Conservation (phyloP, 2,888 invertebrate species). For the Hydrotaea diabolus region DNA sequence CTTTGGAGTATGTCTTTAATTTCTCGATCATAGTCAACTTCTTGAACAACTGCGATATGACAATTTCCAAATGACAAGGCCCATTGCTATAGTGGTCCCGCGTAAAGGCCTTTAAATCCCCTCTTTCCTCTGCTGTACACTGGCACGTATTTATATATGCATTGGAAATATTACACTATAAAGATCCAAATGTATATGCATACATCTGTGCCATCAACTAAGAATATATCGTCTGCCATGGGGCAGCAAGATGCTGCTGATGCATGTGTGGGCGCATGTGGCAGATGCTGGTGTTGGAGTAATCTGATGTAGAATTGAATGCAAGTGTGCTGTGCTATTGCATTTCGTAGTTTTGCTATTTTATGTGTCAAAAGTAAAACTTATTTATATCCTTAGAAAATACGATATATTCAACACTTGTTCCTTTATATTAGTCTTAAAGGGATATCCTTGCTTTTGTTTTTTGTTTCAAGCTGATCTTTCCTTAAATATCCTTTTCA, state of each 20-base stretch:
- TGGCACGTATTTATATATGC: not conserved
- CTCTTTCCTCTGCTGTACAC: not conserved
- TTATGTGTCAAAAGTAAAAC: constrained; percentile 47
- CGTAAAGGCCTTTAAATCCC: too few species aligned
- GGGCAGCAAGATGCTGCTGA: too few species aligned
- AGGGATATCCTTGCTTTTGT: not conserved
- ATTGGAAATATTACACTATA: not conserved
- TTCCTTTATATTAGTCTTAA: constrained; percentile 34
- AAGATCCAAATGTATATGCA: not conserved
- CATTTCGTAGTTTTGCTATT: constrained; percentile 8
- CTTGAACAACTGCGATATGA: too few species aligned
- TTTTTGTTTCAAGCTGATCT: not conserved
- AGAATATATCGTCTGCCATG: too few species aligned
- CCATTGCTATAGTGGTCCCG: not conserved
- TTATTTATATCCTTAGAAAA: constrained; percentile 44
- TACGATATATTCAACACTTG: constrained; percentile 37
- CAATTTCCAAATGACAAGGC: too few species aligned
- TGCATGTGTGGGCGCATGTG: too few species aligned
- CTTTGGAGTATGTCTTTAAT: too few species aligned
- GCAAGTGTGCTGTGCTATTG: not conserved
- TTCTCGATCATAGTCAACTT: too few species aligned
- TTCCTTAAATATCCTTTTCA: not conserved
- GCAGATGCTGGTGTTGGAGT: not conserved
- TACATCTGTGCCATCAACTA: not conserved
- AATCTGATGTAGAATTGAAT: not conserved